Conservation (phyloP, 2,797 vertebrate species). For the Pseudocheirus occidentalis region DNA sequence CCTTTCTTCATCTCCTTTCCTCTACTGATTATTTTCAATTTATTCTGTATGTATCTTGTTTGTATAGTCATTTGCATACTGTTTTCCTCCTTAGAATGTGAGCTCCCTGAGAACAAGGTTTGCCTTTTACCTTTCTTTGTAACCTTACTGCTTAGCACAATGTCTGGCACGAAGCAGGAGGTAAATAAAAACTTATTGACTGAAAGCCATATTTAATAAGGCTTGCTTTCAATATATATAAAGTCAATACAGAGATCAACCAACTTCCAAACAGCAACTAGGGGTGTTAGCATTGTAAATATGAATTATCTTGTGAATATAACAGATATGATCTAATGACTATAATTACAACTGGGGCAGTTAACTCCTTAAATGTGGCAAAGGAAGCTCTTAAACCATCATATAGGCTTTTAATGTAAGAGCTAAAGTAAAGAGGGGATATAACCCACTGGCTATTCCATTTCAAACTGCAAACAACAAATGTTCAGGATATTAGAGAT, state of each 20-base stretch:
- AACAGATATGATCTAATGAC: conserved; percentile 44
- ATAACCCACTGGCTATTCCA: not conserved
- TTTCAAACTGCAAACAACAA: conserved; percentile 45
- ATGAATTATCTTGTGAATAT: conserved; percentile 1
- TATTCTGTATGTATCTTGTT: not conserved
- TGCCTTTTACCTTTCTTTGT: not conserved
- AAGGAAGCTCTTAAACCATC: conserved; percentile 40
- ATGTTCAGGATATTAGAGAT: not conserved
- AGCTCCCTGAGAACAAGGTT: not conserved
- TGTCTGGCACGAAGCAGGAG: not conserved
- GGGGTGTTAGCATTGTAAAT: conserved; percentile 50
- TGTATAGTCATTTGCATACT: not conserved
- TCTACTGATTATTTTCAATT: not conserved
- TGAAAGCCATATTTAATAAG: not conserved
- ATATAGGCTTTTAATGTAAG: not conserved
- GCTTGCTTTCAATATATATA: conserved; percentile 35
- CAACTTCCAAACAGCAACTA: conserved; percentile 21
- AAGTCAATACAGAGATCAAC: conserved; percentile 6
- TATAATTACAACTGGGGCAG: conserved; percentile 18
- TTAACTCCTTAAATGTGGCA: conserved; percentile 6
- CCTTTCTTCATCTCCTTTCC: not conserved
- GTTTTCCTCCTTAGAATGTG: not conserved
- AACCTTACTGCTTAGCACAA: not conserved
- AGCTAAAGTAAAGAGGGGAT: conserved; percentile 32
- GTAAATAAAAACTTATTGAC: not conserved